A percentile compares a stretch with the other conserved stretches of the same genome.
Evolutionary conservation across 1,140 invertebrate genomes (phyloP).

Genomic region (Scylla paramamosain): DNA sequence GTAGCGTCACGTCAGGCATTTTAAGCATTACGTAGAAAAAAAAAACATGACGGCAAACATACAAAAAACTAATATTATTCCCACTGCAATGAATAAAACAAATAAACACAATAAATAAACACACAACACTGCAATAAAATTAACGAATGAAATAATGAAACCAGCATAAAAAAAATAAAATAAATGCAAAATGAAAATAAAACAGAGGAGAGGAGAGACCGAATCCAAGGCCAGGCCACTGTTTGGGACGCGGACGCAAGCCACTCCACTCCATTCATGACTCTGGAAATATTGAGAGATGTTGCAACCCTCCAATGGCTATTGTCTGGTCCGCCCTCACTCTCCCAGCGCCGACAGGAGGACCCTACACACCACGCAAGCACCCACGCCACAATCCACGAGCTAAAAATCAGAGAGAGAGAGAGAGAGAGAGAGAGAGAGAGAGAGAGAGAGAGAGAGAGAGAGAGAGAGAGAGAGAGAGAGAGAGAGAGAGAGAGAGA

Average conservation of each 20-base stretch:
- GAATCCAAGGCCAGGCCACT: not conserved
- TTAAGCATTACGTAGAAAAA: not conserved
- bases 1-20: too few relatives aligned
- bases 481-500: slow-evolving; percentile 7
- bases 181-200: not conserved
- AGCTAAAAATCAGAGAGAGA: not conserved
- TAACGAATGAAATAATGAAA: too few relatives aligned
- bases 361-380: too few relatives aligned
- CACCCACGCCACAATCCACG: too few relatives aligned
- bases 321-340: slow-evolving; percentile 12
- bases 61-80: not conserved
- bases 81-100: not conserved
- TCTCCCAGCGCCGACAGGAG: not conserved
- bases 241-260: not conserved
- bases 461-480: not conserved
- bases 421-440: not conserved
- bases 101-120: not conserved
- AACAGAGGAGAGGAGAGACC: not conserved
- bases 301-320: slow-evolving; percentile 14
- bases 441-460: not conserved
- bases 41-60: not conserved
- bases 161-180: not conserved
- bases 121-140: not conserved
- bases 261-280: slow-evolving; percentile 46
- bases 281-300: slow-evolving; percentile 11